phyloP scores from a whole-genome alignment of 1,140 invertebrate species.

The Brachionus calyciflorus region DNA sequence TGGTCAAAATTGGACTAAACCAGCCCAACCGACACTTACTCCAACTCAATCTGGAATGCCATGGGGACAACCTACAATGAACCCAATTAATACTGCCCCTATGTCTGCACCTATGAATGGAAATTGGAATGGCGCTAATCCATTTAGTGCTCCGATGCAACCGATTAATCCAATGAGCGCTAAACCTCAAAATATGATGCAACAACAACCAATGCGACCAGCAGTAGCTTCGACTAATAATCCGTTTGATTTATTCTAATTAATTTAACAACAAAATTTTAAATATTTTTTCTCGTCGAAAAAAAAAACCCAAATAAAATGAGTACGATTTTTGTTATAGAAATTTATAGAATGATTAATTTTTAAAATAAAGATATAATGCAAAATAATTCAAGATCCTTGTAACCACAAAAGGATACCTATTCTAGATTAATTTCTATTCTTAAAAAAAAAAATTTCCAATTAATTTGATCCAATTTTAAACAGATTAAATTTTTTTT shows the following conservation, averaged over 20 bases:
- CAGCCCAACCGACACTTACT: neutral
- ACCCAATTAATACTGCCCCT: too few relatives aligned
- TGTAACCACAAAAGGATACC: too few relatives aligned
- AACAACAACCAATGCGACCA: neutral
- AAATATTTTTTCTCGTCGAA: neutral
- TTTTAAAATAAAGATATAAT: slow-evolving; percentile 16
- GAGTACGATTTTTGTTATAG: slow-evolving; percentile 14
- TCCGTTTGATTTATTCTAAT: slow-evolving; percentile 32
- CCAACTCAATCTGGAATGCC: neutral
- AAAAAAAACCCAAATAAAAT: too few relatives aligned
- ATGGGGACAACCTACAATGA: slow-evolving; percentile 1
- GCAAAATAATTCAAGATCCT: too few relatives aligned
- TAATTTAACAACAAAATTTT: neutral
- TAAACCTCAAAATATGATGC: neutral
- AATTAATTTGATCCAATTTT: too few relatives aligned
- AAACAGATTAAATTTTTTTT: too few relatives aligned
- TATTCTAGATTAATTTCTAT: too few relatives aligned
- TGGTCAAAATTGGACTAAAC: slow-evolving; percentile 10
- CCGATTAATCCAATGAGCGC: neutral
- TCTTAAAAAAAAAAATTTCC: too few relatives aligned
- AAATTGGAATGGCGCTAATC: neutral
- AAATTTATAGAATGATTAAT: slow-evolving; percentile 34
- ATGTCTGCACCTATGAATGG: neutral
- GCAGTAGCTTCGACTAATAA: slow-evolving; percentile 9
- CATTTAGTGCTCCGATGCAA: slow-evolving; percentile 11